Conservation (phyloP, 1,140 invertebrate species). For the Zaprionus vittiger region DNA sequence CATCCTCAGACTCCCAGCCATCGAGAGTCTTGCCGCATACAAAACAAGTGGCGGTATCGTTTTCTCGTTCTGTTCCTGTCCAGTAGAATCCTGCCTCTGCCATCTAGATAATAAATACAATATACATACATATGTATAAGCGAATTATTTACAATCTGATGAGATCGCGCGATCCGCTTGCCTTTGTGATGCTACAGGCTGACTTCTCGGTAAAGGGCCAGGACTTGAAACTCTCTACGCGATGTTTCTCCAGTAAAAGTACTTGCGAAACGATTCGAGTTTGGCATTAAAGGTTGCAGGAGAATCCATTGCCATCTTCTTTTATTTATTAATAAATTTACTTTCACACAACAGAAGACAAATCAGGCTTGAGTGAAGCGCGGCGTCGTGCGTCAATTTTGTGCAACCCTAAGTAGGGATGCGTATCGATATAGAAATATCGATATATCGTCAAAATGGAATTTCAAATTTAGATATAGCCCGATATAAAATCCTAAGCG, state of each 20-base stretch:
- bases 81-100: slow-evolving; percentile 91
- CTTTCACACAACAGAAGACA: slow-evolving; percentile 14
- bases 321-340: background rate
- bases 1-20: slow-evolving; percentile 91
- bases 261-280: slow-evolving; percentile 53
- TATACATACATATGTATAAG: background rate
- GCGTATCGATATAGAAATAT: no score
- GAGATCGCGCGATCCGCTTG: slow-evolving; percentile 9
- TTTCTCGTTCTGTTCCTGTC: slow-evolving; percentile 87
- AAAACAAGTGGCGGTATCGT: slow-evolving; percentile 90
- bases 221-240: slow-evolving; percentile 85
- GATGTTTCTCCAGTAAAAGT: slow-evolving; percentile 83
- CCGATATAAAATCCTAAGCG: no score
- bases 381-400: slow-evolving; percentile 43
- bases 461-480: no score
- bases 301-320: slow-evolving; percentile 23
- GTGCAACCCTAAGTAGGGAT: background rate
- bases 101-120: slow-evolving; percentile 85
- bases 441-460: no score
- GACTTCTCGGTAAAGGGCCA: slow-evolving; percentile 85
- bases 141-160: background rate
- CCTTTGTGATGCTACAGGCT: slow-evolving; percentile 85
- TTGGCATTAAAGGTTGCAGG: slow-evolving; percentile 5
- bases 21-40: slow-evolving; percentile 91
- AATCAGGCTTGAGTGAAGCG: slow-evolving; percentile 30